Evolutionary conservation across 1,140 invertebrate genomes (phyloP), one percentile per base, ranked within the genome.

Genomic region (Cydia splendana): DNA sequence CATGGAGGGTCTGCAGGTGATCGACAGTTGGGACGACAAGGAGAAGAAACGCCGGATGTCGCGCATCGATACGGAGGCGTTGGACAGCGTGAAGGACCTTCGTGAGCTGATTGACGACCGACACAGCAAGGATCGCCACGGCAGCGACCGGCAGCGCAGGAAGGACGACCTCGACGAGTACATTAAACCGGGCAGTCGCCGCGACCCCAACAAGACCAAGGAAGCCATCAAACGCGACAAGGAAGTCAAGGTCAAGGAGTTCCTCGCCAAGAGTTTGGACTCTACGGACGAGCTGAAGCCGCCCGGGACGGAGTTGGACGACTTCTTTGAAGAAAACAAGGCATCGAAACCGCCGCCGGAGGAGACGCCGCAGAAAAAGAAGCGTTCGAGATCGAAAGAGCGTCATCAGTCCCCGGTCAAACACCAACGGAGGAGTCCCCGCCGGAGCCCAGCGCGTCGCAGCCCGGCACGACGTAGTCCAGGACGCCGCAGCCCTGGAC

Each of bases 281-380:
- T 86, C 87, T 10, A 81, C 65, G 24, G 86, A 90, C 62, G 88
- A 91, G 53, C 77, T 92, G 30, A 79, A 87, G 2, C 91, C 91
- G 9, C 91, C 91, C 45, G 91, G 91, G 5, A 93, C 91, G 10
- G 91, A 93, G 75, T 81, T 93, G 3, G 91, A 92, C 77, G 90
- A 91, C 65, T 88, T 85, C 69, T 88, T 82, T 79, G 85, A 88
- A 28, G 85, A 85, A 77, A 76, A 62, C 4, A 84, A 81, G 74
- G 75, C 69, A 18, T 28, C 20, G 74, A 84, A 76, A 81, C 4
- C 45, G 4, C 24, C n/a, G 4, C n/a, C 2, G 7, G 73, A 74
- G 45, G 48, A 74, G 18, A 20, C 74, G 15, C 30, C 34, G 24
- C 24, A 18, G 30, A 34, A 42, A 53, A 28, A 65, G 28, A 65